These are phyloP conservation scores for Pocota personata DNA, from an alignment of 2,888 invertebrate species.

Conservation along the genomic window DNA sequence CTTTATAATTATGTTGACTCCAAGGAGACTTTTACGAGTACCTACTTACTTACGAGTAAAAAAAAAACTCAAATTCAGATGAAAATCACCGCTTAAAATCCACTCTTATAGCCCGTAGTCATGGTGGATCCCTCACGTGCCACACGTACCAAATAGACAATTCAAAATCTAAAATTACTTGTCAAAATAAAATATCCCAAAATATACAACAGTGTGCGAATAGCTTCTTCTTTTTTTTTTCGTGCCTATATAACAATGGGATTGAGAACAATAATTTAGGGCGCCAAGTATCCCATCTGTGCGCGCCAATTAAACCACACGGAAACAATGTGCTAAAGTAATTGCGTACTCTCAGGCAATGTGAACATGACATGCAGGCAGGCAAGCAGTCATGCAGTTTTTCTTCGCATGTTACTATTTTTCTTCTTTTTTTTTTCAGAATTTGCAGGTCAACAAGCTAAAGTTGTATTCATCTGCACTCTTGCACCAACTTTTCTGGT, in stretches of 20 bases:
- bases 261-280: constrained; percentile 3
- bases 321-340: constrained; percentile 59
- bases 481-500: constrained; percentile 12
- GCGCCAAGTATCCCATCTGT: constrained; percentile 50
- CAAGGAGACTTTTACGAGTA: not conserved
- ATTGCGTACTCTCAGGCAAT: constrained; percentile 68
- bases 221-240: too few relatives aligned
- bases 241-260: constrained; percentile 45
- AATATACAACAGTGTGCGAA: constrained; percentile 6
- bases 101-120: not conserved
- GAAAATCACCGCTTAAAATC: not conserved
- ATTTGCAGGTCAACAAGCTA: constrained; percentile 49
- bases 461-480: constrained; percentile 21
- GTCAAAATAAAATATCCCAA: constrained; percentile 21
- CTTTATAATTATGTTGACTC: not conserved
- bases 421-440: constrained; percentile 12
- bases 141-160: constrained; percentile 28
- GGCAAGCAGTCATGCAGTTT: constrained; percentile 12
- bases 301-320: constrained; percentile 58
- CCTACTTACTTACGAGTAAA: too few relatives aligned
- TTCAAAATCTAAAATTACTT: constrained; percentile 7
- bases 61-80: not conserved
- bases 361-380: constrained; percentile 43
- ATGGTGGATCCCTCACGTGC: constrained; percentile 20
- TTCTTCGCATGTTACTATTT: constrained; percentile 5